Conservation (phyloP, 1,140 invertebrate species). For the Temnothorax nylanderi region DNA sequence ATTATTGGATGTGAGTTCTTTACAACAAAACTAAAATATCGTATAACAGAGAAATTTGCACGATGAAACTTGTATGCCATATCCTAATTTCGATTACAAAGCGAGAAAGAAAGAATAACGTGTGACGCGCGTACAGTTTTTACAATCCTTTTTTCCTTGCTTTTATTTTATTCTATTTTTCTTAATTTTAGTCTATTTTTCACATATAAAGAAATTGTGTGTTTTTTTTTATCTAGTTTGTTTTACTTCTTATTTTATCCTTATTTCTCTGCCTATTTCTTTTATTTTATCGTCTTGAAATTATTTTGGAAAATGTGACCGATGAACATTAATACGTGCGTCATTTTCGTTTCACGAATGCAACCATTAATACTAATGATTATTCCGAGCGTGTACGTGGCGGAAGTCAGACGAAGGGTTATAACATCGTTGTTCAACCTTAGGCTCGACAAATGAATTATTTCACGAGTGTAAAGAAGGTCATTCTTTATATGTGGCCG, state of each 20-base stretch:
- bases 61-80: background rate
- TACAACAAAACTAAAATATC: background rate
- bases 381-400: slow-evolving; percentile 20
- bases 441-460: slow-evolving; percentile 60
- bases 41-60: background rate
- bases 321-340: background rate
- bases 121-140: background rate
- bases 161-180: background rate
- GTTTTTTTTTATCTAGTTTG: background rate
- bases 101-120: background rate
- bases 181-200: background rate
- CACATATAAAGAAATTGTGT: background rate
- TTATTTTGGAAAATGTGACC: background rate
- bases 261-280: background rate
- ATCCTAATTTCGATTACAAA: background rate
- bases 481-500: slow-evolving; percentile 45
- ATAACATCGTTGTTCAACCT: slow-evolving; percentile 7
- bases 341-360: background rate
- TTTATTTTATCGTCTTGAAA: background rate
- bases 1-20: slow-evolving; percentile 76
- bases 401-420: slow-evolving; percentile 9
- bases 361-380: slow-evolving; percentile 16
- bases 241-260: background rate
- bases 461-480: slow-evolving; percentile 69
- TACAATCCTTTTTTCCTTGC: background rate